These are phyloP conservation scores for Mormyrus iriodes DNA, from an alignment of 2,113 vertebrate genomes.

Conservation along the genomic window DNA sequence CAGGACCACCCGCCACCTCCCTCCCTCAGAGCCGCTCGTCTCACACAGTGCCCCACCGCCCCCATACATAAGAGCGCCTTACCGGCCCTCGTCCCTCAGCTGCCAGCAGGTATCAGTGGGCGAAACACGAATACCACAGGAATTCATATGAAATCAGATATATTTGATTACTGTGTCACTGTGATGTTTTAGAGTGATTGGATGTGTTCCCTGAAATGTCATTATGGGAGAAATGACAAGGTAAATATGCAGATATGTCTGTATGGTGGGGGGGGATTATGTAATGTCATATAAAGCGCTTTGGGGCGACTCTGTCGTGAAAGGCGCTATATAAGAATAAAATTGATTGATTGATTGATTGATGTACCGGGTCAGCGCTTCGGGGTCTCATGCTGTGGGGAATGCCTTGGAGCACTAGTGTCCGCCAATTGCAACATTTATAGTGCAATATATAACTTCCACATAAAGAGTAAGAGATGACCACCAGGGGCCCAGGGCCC, in stretches of 20 bases:
- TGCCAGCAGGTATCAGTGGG: background rate
- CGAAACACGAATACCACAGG: background rate
- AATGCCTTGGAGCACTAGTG: too few species aligned
- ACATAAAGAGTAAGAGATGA: too few species aligned
- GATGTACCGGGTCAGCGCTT: background rate
- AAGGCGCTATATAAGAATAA: too few species aligned
- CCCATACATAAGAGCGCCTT: too few species aligned
- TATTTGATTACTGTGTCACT: background rate
- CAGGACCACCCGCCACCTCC: too few species aligned
- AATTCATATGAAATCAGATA: background rate
- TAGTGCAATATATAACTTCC: too few species aligned
- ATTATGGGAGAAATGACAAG: background rate
- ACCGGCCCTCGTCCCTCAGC: background rate
- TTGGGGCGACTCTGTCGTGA: too few species aligned
- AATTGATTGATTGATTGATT: too few species aligned
- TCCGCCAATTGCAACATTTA: too few species aligned
- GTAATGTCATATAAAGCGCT: too few species aligned
- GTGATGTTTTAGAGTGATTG: background rate
- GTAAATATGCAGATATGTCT: background rate
- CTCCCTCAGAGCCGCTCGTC: background rate
- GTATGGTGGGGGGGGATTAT: background rate
- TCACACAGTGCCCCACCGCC: too few species aligned
- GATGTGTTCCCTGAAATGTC: background rate
- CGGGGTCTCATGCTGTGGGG: background rate
- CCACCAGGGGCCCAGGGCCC: too few species aligned